phyloP scores from a whole-genome alignment of 2,888 invertebrate genomes.

The Leptarthrus brevirostris region DNA sequence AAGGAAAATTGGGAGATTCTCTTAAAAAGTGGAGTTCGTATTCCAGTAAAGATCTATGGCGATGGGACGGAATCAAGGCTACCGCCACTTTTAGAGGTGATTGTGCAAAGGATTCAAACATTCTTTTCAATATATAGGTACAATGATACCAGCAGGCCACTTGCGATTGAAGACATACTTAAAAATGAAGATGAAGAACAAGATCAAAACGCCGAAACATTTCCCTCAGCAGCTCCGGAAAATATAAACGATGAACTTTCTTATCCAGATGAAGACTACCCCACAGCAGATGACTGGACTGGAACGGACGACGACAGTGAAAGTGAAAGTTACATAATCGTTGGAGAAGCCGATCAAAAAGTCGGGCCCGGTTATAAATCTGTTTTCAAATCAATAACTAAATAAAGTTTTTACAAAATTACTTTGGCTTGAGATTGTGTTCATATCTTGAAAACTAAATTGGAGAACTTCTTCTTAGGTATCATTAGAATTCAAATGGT shows the following conservation, averaged over 20 bases:
- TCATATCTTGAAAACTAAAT: no score
- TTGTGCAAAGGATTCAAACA: constrained; percentile 77
- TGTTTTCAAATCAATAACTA: no score
- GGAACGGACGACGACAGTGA: neutral
- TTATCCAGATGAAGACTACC: neutral
- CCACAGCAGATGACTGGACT: constrained; percentile 14
- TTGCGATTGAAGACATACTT: neutral
- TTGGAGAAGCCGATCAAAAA: neutral
- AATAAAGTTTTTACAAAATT: no score
- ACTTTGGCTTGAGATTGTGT: neutral
- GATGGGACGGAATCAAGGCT: constrained; percentile 70
- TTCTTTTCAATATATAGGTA: constrained; percentile 76
- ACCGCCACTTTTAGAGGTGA: constrained; percentile 75
- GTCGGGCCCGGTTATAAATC: neutral
- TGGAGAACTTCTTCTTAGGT: no score
- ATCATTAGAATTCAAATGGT: no score
- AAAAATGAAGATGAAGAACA: neutral
- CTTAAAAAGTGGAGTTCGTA: neutral
- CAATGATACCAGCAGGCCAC: constrained; percentile 69
- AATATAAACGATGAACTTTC: neutral
- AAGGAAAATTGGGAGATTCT: constrained; percentile 7
- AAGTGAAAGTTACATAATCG: constrained; percentile 26
- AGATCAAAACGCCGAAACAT: no score
- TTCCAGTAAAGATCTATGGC: constrained; percentile 62
- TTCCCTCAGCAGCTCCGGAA: neutral